phyloP scores from a whole-genome alignment of 2,797 vertebrate genomes.

The Astyanax mexicanus region DNA sequence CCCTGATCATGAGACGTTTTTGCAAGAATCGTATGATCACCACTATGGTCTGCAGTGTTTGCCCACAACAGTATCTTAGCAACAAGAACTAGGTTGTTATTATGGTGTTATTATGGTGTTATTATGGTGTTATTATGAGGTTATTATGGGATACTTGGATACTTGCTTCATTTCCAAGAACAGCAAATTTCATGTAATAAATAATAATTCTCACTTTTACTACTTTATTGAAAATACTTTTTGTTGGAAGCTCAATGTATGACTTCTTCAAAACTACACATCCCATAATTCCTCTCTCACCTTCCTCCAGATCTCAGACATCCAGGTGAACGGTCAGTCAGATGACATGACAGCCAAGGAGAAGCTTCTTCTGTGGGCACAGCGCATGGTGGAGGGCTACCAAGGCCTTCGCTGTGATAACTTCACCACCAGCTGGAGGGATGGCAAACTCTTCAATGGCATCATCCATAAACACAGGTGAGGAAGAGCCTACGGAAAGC shows the following conservation, averaged over 20 bases:
- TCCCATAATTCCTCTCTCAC: too few relatives aligned
- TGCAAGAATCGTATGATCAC: slow-evolving; percentile 38
- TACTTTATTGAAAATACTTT: too few relatives aligned
- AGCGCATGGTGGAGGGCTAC: slow-evolving; percentile 94
- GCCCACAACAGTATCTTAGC: slow-evolving; percentile 37
- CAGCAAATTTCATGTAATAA: not conserved
- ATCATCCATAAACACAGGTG: slow-evolving; percentile 94
- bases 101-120: too few relatives aligned
- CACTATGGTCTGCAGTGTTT: slow-evolving; percentile 33
- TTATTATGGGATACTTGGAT: too few relatives aligned
- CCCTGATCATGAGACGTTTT: slow-evolving; percentile 35
- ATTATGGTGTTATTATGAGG: too few relatives aligned
- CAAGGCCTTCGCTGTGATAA: slow-evolving; percentile 93
- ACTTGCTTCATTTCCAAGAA: not conserved
- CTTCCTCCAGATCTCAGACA: slow-evolving; percentile 90
- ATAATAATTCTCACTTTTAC: too few relatives aligned
- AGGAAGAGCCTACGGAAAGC: slow-evolving; percentile 13
- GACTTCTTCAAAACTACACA: not conserved
- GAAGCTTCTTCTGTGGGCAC: slow-evolving; percentile 96
- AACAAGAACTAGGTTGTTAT: slow-evolving; percentile 35
- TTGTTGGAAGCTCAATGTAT: not conserved
- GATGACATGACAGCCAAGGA: slow-evolving; percentile 98
- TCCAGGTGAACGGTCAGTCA: slow-evolving; percentile 95
- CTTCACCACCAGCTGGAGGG: slow-evolving; percentile 93
- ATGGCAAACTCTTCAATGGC: slow-evolving; percentile 93